Conservation (phyloP, 2,888 invertebrate genomes). For the Bugula neritina region DNA sequence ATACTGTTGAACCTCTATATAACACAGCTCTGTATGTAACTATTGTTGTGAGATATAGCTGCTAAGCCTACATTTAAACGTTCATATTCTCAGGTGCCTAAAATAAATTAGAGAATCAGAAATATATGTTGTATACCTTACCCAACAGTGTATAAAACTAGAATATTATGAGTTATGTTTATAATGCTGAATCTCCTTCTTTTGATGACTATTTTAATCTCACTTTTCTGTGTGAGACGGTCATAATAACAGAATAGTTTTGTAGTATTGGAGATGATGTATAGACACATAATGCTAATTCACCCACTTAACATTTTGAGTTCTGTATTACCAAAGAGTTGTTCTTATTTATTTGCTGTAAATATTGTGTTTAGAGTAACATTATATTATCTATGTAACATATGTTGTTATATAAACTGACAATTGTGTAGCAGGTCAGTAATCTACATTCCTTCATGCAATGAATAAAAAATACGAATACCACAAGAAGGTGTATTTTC, state of each 20-base stretch:
- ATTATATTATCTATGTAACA: neutral
- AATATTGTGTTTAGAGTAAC: constrained; percentile 14
- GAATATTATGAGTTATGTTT: neutral
- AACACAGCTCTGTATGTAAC: too few species aligned
- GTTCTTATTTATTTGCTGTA: constrained; percentile 25
- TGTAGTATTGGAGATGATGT: neutral
- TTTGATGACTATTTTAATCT: neutral
- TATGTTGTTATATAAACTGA: neutral
- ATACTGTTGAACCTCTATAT: too few species aligned
- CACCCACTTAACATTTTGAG: neutral
- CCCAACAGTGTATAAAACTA: neutral
- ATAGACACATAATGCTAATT: too few species aligned
- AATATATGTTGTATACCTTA: neutral
- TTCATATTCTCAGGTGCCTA: neutral
- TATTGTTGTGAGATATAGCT: too few species aligned
- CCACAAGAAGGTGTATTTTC: too few species aligned
- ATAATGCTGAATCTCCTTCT: neutral
- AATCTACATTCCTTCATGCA: constrained; percentile 22
- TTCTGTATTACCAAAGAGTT: constrained; percentile 26
- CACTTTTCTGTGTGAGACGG: neutral
- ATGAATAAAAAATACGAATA: constrained; percentile 12
- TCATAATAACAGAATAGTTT: neutral
- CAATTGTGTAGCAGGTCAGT: neutral
- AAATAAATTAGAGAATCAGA: neutral
- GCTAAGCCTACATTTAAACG: neutral